Evolutionary conservation across 2,797 vertebrate species (phyloP), one percentile per base, ranked within the genome.

Genomic region (Esox masquinongy): DNA sequence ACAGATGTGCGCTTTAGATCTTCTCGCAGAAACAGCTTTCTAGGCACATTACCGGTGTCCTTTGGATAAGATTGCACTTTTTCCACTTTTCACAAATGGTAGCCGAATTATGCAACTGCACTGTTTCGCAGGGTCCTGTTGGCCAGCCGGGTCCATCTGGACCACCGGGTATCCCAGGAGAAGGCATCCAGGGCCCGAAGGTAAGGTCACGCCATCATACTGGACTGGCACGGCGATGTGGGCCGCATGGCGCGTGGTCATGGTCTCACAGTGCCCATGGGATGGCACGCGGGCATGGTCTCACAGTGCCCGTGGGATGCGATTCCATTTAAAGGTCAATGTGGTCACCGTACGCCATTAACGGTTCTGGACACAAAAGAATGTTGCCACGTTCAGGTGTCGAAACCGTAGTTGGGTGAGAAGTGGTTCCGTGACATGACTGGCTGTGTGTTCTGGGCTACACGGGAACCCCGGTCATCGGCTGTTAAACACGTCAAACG

Each of bases 151-250:
- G 96, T 4, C 84, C 86, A 73, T 79, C 86, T 63, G 96, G 96
- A 2, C 68, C 88, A n/a, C 72, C 82, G 66, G 96, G 96, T 19
- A 88, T 87, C 71, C 92, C 91, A 73, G 96, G 96, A 68, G 95
- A 96, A 77, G 94, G 95, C 26, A 90, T 96, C 81, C 95, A 95
- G 81, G 96, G 96, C 71, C 80, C 90, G 80, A 97, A 97, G 95
- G 96, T 97, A 92, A n/a, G 61, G 47, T 16, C 15, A 26, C 11
- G 11, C 15, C 7, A 12, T 61, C 9, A 24, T 12, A 26, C 59
- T 6, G 66, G 17, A 34, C 26, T 50, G 47, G 22, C 43, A 17
- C 49, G 47, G 43, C 39, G 17, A 14, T 43, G 39, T 43, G 39
- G 39, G 5, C n/a, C n/a, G n/a, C n/a, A n/a, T n/a, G n/a, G n/a